These are phyloP conservation scores for Wiebesia pumilae DNA, from an alignment of 1,140 invertebrate species.

Conservation along the genomic window DNA sequence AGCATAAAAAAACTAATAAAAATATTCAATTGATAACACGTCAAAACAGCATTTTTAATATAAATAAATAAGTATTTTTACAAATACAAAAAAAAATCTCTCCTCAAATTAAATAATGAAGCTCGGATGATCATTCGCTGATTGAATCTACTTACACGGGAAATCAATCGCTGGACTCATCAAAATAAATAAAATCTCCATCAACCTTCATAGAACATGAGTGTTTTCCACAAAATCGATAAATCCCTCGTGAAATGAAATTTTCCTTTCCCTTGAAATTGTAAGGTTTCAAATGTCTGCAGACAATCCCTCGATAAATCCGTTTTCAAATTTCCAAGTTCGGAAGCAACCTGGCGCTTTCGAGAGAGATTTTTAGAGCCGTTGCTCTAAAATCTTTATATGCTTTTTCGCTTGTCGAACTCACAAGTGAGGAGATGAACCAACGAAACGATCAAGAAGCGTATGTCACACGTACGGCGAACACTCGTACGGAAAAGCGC, in stretches of 20 bases:
- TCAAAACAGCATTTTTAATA: no score
- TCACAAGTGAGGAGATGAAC: background rate
- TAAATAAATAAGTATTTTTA: no score
- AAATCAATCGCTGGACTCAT: background rate
- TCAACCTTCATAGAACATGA: background rate
- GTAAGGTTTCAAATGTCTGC: background rate
- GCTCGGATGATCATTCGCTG: background rate
- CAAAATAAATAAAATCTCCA: background rate
- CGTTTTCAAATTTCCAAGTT: background rate
- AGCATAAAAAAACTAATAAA: no score
- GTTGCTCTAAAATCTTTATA: no score
- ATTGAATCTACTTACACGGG: slow-evolving; percentile 1
- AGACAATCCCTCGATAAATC: slow-evolving; percentile 1
- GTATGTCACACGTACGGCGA: background rate
- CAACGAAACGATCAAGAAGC: background rate
- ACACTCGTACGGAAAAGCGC: no score
- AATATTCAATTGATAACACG: no score
- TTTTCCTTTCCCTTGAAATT: background rate
- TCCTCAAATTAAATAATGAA: background rate
- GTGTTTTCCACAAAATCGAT: background rate
- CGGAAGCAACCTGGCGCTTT: background rate
- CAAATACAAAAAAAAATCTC: background rate
- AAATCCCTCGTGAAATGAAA: background rate
- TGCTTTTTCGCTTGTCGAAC: background rate
- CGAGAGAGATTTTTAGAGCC: background rate